phyloP scores from a whole-genome alignment of 2,888 invertebrate species.

The Stenurella melanura region DNA sequence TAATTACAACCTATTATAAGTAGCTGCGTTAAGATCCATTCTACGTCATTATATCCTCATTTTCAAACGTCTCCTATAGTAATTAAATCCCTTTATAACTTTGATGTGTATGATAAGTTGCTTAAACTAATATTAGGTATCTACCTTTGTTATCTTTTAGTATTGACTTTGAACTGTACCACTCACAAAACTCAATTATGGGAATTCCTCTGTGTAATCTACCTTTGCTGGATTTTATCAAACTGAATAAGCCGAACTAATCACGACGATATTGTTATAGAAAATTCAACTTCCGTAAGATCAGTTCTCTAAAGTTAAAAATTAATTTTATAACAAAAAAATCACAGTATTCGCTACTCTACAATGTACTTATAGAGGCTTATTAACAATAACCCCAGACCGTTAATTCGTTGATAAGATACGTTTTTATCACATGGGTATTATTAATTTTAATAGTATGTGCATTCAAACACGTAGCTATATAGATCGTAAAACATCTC shows the following conservation, averaged over 20 bases:
- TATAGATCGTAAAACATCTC: background rate
- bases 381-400: slow-evolving; percentile 5
- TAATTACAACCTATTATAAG: no score
- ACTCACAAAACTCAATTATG: background rate
- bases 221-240: no score
- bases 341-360: background rate
- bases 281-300: no score
- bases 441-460: slow-evolving; percentile 16
- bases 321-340: background rate
- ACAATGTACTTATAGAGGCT: background rate
- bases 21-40: no score
- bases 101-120: background rate
- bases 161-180: background rate
- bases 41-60: no score
- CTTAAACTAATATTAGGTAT: background rate
- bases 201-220: background rate
- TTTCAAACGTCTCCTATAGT: no score
- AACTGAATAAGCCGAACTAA: no score
- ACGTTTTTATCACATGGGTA: background rate
- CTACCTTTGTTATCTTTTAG: background rate
- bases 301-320: no score
- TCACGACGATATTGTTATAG: no score
- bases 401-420: slow-evolving; percentile 28
- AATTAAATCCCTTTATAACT: background rate
- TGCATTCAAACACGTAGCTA: slow-evolving; percentile 29